Base-by-base conservation (phyloP, 2,113 vertebrate genomes). In the Notiomystis cincta region DNA sequence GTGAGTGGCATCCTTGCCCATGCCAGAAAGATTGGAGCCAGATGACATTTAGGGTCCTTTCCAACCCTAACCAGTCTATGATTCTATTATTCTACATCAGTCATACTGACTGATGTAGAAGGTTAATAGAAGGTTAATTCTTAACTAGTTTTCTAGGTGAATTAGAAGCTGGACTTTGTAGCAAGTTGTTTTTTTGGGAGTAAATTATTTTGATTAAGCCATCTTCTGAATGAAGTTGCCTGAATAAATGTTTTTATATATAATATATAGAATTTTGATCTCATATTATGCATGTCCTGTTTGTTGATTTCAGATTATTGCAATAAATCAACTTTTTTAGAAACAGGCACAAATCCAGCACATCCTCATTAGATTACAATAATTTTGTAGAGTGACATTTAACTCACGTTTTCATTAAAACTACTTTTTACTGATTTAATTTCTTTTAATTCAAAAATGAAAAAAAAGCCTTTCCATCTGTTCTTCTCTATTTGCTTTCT, bases 401-500 rank as follows among this genome's bases (percentile, higher is more conserved):
- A 94, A 79, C 40, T 95, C 54, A 53, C 9, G 45, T 92, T 77
- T 97, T 97, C 76, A 81, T 79, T 89, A 96, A 81, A 96, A 87
- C 19, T 86, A 35, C 75, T 94, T 94, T 87, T 88, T 90, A 86
- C 62, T 93, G 22, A 86, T 73, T 91, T 61, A 33, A 62, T 96
- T 96, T 92, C 54, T 94, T 97, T 94, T 95, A 89, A 94, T 96
- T 93, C 57, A 87, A 92, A 57, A 73, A 69, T 40, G 16, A 60
- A 94, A 95, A 96, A 95, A 96, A 93, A 37, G n/a, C 13, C 18
- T 86, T 71, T 90, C 92, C 81, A 96, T 94, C 84, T 97, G 76
- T 93, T 97, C 95, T 96, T 93, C 89, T 90, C 45, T 95, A 37
- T 96, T 87, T 77, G 47, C 87, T 96, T 87, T 91, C 90, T 97